Evolutionary conservation across 2,113 vertebrate species (phyloP).

Genomic region (Dipodomys stephensi): DNA sequence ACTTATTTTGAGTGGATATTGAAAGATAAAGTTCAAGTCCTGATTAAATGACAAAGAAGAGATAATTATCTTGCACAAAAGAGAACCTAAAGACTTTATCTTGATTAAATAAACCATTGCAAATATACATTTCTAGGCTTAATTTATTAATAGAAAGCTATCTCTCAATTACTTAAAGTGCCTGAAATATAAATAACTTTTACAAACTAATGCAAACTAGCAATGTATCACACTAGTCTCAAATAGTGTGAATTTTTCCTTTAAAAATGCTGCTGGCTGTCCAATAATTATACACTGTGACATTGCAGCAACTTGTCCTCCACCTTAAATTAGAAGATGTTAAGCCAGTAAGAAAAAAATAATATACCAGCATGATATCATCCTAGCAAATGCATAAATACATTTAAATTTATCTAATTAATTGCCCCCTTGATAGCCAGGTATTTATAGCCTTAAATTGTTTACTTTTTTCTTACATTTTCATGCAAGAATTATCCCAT

Average conservation of each 20-base stretch:
- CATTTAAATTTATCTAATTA: conserved; percentile 76
- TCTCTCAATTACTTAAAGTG: conserved; percentile 86
- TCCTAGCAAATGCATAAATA: conserved; percentile 78
- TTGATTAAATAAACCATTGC: conserved; percentile 77
- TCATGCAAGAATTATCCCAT: background rate
- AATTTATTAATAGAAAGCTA: conserved; percentile 86
- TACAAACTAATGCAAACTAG: conserved; percentile 86
- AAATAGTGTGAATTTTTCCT: conserved; percentile 87
- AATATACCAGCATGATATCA: conserved; percentile 75
- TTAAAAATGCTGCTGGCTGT: conserved; percentile 85
- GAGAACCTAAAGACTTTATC: conserved; percentile 76
- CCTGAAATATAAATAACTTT: conserved; percentile 87
- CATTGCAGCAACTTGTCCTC: conserved; percentile 80
- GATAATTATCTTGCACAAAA: conserved; percentile 68
- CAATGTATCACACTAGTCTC: conserved; percentile 86
- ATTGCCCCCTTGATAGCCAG: conserved; percentile 63
- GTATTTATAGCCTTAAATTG: conserved; percentile 64
- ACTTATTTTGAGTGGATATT: background rate
- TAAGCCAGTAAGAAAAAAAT: conserved; percentile 73
- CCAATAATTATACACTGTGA: conserved; percentile 88
- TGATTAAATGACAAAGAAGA: conserved; percentile 28
- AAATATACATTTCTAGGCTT: conserved; percentile 83
- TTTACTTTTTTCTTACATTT: background rate
- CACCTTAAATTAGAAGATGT: conserved; percentile 86
- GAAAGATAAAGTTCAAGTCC: conserved; percentile 17